Percentiles rank a stretch among this genome's conserved stretches.
These are phyloP conservation scores for Hemicentrotus pulcherrimus DNA, from an alignment of 35 echinoderm and acorn worm genomes.

Conservation along the genomic window DNA sequence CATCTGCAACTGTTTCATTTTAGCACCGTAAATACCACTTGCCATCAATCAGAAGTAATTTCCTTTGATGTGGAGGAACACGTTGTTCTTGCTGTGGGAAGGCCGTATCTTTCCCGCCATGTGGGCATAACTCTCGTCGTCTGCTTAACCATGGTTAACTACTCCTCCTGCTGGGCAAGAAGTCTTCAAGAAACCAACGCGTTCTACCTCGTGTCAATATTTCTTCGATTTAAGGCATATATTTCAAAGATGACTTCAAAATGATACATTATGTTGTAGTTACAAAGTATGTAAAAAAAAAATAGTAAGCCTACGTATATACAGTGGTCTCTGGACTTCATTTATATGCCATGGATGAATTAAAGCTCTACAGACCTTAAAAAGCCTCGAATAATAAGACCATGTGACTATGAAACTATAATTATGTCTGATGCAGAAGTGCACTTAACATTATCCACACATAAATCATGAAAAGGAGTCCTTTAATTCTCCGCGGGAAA, in stretches of 20 bases:
- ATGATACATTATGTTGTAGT: no score
- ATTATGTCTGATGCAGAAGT: no score
- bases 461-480: not conserved
- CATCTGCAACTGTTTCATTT: conserved; percentile 22
- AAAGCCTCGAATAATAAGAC: no score
- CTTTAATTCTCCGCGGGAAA: not conserved
- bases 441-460: no score
- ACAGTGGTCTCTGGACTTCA: no score
- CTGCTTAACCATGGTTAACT: not conserved
- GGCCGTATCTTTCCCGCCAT: conserved; percentile 32
- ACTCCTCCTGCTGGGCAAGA: not conserved
- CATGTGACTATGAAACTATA: no score
- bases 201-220: not conserved
- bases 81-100: not conserved
- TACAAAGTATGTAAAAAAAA: no score
- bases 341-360: no score
- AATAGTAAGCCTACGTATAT: no score
- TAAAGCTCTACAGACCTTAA: no score
- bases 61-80: conserved; percentile 35
- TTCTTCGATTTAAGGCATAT: not conserved
- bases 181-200: not conserved
- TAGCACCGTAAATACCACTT: not conserved
- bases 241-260: no score
- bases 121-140: not conserved
- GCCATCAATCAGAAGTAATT: conserved; percentile 24